Base-by-base conservation (phyloP, 2,888 invertebrate genomes). In the Sipha maydis region DNA sequence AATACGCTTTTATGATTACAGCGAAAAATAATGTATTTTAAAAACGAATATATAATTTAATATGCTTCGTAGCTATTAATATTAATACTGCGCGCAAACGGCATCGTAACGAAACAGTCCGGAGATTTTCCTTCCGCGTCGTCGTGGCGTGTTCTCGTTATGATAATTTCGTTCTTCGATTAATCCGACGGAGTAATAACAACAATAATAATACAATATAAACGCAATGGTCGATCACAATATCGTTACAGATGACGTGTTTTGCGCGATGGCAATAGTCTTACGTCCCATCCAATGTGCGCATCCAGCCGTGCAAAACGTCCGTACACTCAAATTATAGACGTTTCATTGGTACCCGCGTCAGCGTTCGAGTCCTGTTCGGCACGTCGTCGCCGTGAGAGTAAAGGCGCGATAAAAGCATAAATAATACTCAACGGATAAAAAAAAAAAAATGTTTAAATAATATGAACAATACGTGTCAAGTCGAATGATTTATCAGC, bases 251-350 rank as follows among this genome's bases (percentile, higher is more conserved):
- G 83, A 61, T 84, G 83, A 84, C 83, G 71, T 73, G 54, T 83
- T 71, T 75, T 56, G 83, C 73, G 54, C 34, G 54, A 83, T 54
- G 25, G 82, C 71, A 28, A 69, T 69, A 28, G 82, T 71, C 69
- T 38, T 56, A 75, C 83, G 71, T 85, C 79, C 54, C 54, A 71
- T 85, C 78, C 78, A 25, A 79, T 79, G 54, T 79, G 85, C 69
- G 31, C 79, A 71, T n/a, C 71, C 71, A 85, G 34, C 48, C 71
- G 79, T 38, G 71, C n/a, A 69, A 71, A 71, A 85, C 85, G 67
- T 75, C 38, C 75, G 41, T 28, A 54, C 48, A 73, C 83, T 71
- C 54, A 56, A 31, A 73, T 48, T 73, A 76, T 83, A 83, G 61
- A 61, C 61, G 61, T 61, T 61, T 61, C 61, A 14, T 25, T 21